A percentile compares a stretch with the other conserved stretches of the same genome.
Conservation (phyloP, 2,797 vertebrate species). For the Malurus splendens region DNA sequence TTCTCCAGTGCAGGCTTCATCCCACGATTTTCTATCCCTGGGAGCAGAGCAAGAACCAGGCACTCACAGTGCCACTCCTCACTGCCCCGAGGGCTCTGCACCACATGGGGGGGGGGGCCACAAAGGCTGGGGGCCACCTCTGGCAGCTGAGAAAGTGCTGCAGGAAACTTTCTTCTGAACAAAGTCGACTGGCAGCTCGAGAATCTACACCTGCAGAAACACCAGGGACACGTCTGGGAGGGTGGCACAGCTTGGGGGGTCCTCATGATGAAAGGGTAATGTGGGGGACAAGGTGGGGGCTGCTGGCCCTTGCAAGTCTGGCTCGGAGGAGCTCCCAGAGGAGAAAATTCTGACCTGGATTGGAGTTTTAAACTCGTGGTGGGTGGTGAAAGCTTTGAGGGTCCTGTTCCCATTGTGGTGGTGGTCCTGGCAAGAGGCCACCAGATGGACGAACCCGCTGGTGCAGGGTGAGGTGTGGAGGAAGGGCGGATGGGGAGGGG, state of each 20-base stretch:
- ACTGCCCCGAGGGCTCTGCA: not conserved
- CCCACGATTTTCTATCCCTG: not conserved
- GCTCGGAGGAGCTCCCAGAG: not conserved
- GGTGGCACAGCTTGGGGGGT: not conserved
- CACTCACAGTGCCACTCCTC: not conserved
- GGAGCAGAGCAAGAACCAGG: not conserved
- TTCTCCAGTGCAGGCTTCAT: not conserved
- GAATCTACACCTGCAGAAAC: slow-evolving; percentile 29
- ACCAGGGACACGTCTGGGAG: not conserved
- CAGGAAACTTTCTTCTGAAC: slow-evolving; percentile 22
- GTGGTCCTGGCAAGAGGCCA: slow-evolving; percentile 12
- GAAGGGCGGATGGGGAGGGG: not conserved
- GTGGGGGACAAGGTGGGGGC: fast-evolving
- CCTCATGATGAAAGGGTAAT: fast-evolving
- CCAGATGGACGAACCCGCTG: not conserved
- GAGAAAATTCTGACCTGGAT: slow-evolving; percentile 4
- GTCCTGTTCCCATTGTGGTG: not conserved
- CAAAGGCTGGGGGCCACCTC: not conserved
- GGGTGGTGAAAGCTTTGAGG: slow-evolving; percentile 26
- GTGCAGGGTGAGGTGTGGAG: not conserved
- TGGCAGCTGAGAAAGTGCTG: slow-evolving; percentile 26
- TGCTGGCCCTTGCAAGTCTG: not conserved
- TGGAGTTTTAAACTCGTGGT: slow-evolving; percentile 24
- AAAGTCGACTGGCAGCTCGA: not conserved
- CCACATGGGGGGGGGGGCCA: not conserved